Percentiles rank a stretch among this genome's conserved stretches.
These are phyloP conservation scores for Neotoxoptera formosana DNA, from an alignment of 1,140 invertebrate species.

Conservation along the genomic window DNA sequence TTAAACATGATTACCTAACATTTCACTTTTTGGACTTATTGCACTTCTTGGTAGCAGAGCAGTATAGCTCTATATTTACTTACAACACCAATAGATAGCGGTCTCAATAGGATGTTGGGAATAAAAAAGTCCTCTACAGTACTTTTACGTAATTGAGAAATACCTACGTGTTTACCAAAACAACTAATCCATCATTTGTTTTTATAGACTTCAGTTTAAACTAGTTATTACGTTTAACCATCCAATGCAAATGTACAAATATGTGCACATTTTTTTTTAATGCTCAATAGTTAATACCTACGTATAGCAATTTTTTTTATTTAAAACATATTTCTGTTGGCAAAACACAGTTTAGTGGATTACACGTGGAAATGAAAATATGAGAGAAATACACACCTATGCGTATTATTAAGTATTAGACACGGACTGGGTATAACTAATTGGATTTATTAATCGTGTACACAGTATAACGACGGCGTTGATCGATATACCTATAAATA, in stretches of 20 bases:
- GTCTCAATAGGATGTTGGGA: not conserved
- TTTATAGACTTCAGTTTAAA: not conserved
- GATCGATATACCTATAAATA: not conserved
- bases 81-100: slow-evolving; percentile 11
- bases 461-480: not conserved
- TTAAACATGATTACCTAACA: no score
- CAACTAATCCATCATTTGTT: not conserved
- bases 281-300: not conserved
- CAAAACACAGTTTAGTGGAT: not conserved
- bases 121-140: not conserved
- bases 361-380: not conserved
- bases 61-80: not conserved
- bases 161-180: not conserved
- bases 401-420: not conserved
- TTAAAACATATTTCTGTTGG: not conserved
- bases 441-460: slow-evolving; percentile 26
- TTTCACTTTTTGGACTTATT: no score
- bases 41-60: no score
- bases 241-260: not conserved
- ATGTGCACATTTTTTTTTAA: not conserved
- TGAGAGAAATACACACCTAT: not conserved
- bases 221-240: not conserved
- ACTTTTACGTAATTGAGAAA: not conserved
- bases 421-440: not conserved
- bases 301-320: not conserved